Conservation (phyloP, 2,888 invertebrate species). For the Platycnemis pennipes region DNA sequence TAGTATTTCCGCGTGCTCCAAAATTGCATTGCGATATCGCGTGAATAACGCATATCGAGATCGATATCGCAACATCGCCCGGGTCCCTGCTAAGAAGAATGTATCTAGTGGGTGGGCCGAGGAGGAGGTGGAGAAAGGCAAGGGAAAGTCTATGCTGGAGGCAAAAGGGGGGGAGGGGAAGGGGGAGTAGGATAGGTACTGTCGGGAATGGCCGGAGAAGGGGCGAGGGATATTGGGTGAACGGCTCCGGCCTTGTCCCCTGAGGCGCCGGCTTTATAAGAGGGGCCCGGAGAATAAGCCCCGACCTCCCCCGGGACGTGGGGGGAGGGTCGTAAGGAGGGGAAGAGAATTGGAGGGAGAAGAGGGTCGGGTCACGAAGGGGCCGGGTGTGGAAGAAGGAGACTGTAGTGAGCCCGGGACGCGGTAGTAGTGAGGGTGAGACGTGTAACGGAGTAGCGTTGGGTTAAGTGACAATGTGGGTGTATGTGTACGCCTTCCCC, state of each 20-base stretch:
- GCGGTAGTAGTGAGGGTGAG: not conserved
- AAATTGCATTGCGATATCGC: no score
- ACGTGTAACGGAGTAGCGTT: not conserved
- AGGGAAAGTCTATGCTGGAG: not conserved
- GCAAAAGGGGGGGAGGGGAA: not conserved
- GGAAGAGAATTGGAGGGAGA: not conserved
- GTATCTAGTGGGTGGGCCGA: no score
- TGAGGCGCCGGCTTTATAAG: slow-evolving; percentile 34
- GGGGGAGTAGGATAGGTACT: no score
- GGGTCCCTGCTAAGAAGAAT: no score
- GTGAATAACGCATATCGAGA: no score
- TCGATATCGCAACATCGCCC: no score
- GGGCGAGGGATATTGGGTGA: slow-evolving; percentile 1
- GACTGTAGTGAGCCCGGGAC: not conserved
- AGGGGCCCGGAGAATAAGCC: slow-evolving; percentile 43
- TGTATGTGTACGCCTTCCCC: not conserved
- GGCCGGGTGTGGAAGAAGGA: not conserved
- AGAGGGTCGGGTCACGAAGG: not conserved
- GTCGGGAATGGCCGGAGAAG: not conserved
- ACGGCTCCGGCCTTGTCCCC: not conserved
- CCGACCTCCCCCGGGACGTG: not conserved
- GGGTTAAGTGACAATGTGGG: not conserved
- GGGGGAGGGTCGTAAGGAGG: not conserved
- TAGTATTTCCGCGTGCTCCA: no score
- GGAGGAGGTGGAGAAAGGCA: not conserved